phyloP scores from a whole-genome alignment of 2,888 invertebrate genomes.

The Lobophora halterata region DNA sequence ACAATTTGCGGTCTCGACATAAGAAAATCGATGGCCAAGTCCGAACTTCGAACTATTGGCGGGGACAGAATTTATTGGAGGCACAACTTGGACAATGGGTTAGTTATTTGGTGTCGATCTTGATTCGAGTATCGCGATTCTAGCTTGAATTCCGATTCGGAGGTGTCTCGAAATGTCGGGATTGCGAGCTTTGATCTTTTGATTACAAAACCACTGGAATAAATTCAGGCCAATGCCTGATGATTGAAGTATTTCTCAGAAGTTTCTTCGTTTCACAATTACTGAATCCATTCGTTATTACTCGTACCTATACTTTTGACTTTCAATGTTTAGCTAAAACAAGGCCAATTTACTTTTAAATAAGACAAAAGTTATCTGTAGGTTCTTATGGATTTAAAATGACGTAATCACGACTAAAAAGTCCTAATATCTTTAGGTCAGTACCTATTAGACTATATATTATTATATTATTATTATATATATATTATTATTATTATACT shows the following conservation, averaged over 20 bases:
- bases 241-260: constrained; percentile 19
- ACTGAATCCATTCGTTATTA: too few relatives aligned
- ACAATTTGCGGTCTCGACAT: constrained; percentile 59
- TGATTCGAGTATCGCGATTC: constrained; percentile 45
- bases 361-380: too few relatives aligned
- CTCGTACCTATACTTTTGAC: too few relatives aligned
- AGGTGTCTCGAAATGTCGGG: constrained; percentile 23
- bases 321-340: constrained; percentile 15
- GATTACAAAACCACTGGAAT: constrained; percentile 15
- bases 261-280: constrained; percentile 12
- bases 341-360: too few relatives aligned
- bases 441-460: too few relatives aligned
- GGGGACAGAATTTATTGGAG: constrained; percentile 59
- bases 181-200: constrained; percentile 21
- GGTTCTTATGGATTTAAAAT: too few relatives aligned
- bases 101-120: constrained; percentile 56
- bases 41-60: constrained; percentile 58
- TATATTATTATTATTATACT: too few relatives aligned
- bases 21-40: constrained; percentile 57
- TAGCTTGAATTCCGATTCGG: constrained; percentile 35
- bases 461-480: too few relatives aligned
- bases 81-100: constrained; percentile 57
- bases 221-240: constrained; percentile 9
- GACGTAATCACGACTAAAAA: too few relatives aligned
- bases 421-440: too few relatives aligned